phyloP scores from a whole-genome alignment of 2,888 invertebrate genomes.

The Parasteatoda lunata region DNA sequence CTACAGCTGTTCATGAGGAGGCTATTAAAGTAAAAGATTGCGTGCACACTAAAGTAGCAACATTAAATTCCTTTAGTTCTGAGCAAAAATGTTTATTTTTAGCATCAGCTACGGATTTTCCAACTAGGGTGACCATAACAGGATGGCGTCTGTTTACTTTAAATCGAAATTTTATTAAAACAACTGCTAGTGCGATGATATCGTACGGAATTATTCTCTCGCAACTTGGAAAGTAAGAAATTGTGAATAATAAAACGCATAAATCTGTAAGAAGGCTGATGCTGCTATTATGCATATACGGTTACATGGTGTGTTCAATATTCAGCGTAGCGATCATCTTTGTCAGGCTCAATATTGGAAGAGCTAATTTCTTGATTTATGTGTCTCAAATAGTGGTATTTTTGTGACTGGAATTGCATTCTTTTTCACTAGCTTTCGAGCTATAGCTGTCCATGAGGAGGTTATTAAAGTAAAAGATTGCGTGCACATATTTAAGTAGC shows the following conservation, averaged over 20 bases:
- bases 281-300: slow-evolving; percentile 21
- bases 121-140: slow-evolving; percentile 16
- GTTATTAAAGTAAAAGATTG: slow-evolving; percentile 21
- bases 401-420: slow-evolving; percentile 9
- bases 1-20: slow-evolving; percentile 33
- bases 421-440: slow-evolving; percentile 23
- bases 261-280: too few species aligned
- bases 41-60: not conserved
- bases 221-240: slow-evolving; percentile 24
- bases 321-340: slow-evolving; percentile 34
- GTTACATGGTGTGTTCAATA: slow-evolving; percentile 48
- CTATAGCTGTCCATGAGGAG: slow-evolving; percentile 32
- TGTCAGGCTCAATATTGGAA: slow-evolving; percentile 14
- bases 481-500: slow-evolving; percentile 7
- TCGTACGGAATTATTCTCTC: slow-evolving; percentile 41
- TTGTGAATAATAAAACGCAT: too few species aligned
- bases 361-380: not conserved
- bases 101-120: slow-evolving; percentile 25
- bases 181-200: slow-evolving; percentile 39
- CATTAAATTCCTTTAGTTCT: not conserved
- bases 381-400: slow-evolving; percentile 4
- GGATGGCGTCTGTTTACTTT: slow-evolving; percentile 47
- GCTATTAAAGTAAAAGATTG: slow-evolving; percentile 24
- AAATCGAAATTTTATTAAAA: slow-evolving; percentile 42
- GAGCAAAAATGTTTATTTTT: slow-evolving; percentile 25